Evolutionary conservation across 1,140 invertebrate species (phyloP).

Genomic region (Agraylea sexmaculata): DNA sequence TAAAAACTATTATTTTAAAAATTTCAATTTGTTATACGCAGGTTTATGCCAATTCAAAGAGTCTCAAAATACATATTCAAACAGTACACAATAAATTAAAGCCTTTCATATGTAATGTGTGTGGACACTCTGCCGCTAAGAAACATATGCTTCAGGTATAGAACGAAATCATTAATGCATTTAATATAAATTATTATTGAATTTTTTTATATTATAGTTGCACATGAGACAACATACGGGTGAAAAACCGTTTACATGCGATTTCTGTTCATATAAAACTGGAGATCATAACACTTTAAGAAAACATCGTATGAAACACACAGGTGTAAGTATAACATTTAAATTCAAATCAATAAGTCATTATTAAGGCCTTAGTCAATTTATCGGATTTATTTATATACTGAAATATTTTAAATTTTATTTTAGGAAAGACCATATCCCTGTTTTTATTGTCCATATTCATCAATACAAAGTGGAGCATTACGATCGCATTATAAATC

Average conservation of each 20-base stretch:
- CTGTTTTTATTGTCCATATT: conserved; percentile 15
- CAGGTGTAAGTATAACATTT: conserved; percentile 11
- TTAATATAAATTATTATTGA: background rate
- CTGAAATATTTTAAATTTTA: background rate
- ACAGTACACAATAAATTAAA: conserved; percentile 66
- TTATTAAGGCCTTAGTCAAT: too few relatives aligned
- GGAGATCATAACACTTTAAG: conserved; percentile 48
- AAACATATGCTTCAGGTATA: conserved; percentile 53
- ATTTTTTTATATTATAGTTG: conserved; percentile 23
- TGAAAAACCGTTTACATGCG: conserved; percentile 62
- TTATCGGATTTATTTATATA: too few relatives aligned
- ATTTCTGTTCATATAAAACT: conserved; percentile 53
- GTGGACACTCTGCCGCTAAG: conserved; percentile 57
- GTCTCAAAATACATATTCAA: conserved; percentile 63
- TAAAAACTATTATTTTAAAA: background rate
- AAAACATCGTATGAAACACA: conserved; percentile 18
- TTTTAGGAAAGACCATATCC: conserved; percentile 17
- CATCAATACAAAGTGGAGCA: conserved; percentile 14
- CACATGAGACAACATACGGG: conserved; percentile 58
- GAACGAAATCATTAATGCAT: background rate
- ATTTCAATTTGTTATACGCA: conserved; percentile 8
- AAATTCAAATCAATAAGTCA: too few relatives aligned
- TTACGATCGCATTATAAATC: conserved; percentile 11
- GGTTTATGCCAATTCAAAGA: conserved; percentile 60
- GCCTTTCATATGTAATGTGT: conserved; percentile 63